phyloP scores from a whole-genome alignment of 2,888 invertebrate species.

The Sphaeridia pumilis region DNA sequence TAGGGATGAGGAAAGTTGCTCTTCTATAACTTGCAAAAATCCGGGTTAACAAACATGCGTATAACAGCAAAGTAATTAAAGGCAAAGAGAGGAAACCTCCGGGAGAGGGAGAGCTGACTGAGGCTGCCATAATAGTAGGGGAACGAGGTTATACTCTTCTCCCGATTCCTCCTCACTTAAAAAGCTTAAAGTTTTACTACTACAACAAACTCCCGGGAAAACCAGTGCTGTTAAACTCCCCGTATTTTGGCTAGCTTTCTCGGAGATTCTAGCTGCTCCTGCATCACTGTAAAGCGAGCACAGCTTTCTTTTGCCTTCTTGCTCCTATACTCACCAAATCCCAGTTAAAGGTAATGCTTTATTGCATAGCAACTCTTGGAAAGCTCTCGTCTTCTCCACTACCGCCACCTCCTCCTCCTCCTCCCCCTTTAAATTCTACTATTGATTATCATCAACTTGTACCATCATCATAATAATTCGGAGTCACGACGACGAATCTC shows the following conservation, averaged over 20 bases:
- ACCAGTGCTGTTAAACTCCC: too few relatives aligned
- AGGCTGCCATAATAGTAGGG: not conserved
- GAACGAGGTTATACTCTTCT: not conserved
- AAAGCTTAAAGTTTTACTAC: too few relatives aligned
- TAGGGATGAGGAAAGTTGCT: conserved; percentile 8
- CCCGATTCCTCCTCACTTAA: not conserved
- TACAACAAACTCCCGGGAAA: too few relatives aligned
- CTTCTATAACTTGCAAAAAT: too few relatives aligned
- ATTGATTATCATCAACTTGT: conserved; percentile 4
- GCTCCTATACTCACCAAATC: not conserved
- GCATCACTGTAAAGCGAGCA: too few relatives aligned
- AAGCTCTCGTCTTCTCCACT: not conserved
- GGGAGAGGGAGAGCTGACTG: conserved; percentile 1
- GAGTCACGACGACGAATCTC: too few relatives aligned
- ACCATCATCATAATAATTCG: not conserved
- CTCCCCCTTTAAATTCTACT: conserved; percentile 4
- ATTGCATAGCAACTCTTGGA: too few relatives aligned
- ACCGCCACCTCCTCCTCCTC: not conserved
- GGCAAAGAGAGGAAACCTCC: conserved; percentile 10
- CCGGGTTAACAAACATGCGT: conserved; percentile 23
- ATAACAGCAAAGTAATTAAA: conserved; percentile 23
- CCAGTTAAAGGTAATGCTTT: not conserved
- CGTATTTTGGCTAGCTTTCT: too few relatives aligned
- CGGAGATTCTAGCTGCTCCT: too few relatives aligned
- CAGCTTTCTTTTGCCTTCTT: not conserved